Evolutionary conservation across 2,888 invertebrate species (phyloP).

Genomic region (Deladenus siricidicola): DNA sequence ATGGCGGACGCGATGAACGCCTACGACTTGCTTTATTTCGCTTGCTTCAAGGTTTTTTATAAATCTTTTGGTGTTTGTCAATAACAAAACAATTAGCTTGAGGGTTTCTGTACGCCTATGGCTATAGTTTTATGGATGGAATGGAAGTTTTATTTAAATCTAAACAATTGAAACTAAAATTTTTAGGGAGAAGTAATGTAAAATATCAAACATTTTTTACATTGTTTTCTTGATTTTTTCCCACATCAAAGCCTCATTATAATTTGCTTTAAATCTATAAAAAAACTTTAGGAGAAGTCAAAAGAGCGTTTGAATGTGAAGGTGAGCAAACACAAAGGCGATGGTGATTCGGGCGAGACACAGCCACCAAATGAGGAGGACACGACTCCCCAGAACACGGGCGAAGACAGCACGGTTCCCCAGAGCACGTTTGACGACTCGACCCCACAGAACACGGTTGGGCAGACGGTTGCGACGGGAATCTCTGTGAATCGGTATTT

Average conservation of each 20-base stretch:
- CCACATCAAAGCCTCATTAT: too few relatives aligned
- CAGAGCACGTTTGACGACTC: conserved; percentile 13
- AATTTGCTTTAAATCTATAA: background rate
- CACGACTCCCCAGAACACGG: conserved; percentile 6
- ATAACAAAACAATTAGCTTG: background rate
- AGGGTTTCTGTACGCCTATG: background rate
- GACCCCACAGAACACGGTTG: too few relatives aligned
- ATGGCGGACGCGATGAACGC: conserved; percentile 72
- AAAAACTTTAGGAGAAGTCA: conserved; percentile 37
- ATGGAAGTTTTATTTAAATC: too few relatives aligned
- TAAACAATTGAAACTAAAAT: too few relatives aligned
- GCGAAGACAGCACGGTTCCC: background rate
- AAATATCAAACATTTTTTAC: too few relatives aligned
- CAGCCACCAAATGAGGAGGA: background rate
- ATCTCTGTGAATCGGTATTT: too few relatives aligned
- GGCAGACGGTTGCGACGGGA: background rate
- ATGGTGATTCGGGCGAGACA: background rate
- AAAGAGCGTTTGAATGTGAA: conserved; percentile 41
- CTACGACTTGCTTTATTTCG: conserved; percentile 45
- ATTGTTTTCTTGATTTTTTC: background rate
- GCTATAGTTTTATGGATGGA: too few relatives aligned
- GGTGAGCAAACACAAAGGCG: conserved; percentile 11
- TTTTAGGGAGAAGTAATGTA: too few relatives aligned
- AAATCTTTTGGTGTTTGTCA: too few relatives aligned
- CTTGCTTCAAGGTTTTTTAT: conserved; percentile 52